A percentile compares a stretch with the other conserved stretches of the same genome.
These are phyloP conservation scores for Solenodon paradoxus DNA, from an alignment of 2,113 vertebrate species.

Conservation along the genomic window DNA sequence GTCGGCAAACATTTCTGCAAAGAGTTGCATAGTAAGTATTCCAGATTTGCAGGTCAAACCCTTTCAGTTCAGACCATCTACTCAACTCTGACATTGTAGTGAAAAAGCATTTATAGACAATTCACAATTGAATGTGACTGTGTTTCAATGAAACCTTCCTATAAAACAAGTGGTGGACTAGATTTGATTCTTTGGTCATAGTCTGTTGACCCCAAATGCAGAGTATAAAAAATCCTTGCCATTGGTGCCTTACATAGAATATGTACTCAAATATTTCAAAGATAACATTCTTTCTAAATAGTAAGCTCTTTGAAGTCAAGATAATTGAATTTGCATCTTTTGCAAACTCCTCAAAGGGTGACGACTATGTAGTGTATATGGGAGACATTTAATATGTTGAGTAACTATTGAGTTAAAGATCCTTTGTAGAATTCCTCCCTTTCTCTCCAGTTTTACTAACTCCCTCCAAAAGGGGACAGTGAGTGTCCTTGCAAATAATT, in stretches of 20 bases:
- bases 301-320: background rate
- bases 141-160: constrained; percentile 14
- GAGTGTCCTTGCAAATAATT: constrained; percentile 10
- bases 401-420: background rate
- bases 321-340: background rate
- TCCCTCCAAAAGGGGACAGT: background rate
- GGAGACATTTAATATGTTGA: background rate
- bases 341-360: background rate
- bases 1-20: constrained; percentile 9
- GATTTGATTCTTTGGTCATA: background rate
- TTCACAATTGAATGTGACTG: background rate
- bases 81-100: background rate
- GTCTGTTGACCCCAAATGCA: background rate
- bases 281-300: constrained; percentile 4
- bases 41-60: background rate
- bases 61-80: background rate
- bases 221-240: background rate
- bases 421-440: background rate
- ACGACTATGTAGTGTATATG: background rate
- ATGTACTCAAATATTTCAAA: constrained; percentile 5
- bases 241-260: background rate
- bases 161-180: background rate
- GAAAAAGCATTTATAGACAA: background rate
- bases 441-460: background rate
- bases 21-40: background rate